Conservation (phyloP, 1,140 invertebrate genomes). For the Orchestia grillus region DNA sequence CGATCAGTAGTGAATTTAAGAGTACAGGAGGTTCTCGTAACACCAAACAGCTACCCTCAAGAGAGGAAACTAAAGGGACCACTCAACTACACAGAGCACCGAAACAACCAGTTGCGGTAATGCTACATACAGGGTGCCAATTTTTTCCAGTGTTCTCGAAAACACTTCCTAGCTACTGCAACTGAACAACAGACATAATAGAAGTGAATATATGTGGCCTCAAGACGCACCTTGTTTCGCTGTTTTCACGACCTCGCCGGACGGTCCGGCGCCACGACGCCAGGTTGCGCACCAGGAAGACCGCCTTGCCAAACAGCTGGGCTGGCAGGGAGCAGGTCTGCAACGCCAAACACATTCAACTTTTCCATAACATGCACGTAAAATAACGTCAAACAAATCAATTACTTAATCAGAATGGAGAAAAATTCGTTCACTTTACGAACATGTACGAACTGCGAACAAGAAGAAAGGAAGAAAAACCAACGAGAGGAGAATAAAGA, state of each 20-base stretch:
- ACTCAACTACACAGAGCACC: no score
- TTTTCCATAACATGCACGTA: background rate
- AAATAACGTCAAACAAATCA: background rate
- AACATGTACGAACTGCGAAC: background rate
- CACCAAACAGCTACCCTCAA: no score
- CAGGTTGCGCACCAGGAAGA: slow-evolving; percentile 78
- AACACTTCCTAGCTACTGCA: background rate
- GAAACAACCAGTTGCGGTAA: no score
- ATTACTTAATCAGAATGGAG: background rate
- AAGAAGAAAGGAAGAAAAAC: background rate
- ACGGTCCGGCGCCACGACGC: slow-evolving; percentile 70
- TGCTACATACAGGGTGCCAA: no score
- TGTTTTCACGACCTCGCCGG: background rate
- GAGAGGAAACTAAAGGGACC: no score
- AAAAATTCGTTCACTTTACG: background rate
- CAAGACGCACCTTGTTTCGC: slow-evolving; percentile 58
- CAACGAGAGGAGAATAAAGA: background rate
- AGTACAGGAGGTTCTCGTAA: no score
- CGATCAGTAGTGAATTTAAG: no score
- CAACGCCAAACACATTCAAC: background rate
- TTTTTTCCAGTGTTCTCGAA: no score
- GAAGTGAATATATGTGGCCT: background rate
- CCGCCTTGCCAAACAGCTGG: slow-evolving; percentile 75
- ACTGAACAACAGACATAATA: background rate
- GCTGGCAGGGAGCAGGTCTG: slow-evolving; percentile 63